Evolutionary conservation across 2,888 invertebrate species (phyloP).

Genomic region (Gari tellinella): DNA sequence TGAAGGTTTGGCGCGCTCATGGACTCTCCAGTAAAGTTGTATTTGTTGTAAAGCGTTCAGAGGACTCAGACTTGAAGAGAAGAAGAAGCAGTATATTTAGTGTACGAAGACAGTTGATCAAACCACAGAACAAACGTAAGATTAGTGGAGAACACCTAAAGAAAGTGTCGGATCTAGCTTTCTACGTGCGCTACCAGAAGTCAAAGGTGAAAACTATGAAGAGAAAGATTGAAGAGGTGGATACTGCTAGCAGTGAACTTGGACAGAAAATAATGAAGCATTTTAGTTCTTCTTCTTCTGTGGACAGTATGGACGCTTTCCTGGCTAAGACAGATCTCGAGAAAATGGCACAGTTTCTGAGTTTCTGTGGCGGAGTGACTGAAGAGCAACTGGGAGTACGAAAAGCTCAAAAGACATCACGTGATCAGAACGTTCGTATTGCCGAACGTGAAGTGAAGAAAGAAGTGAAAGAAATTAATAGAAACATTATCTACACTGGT

Average conservation of each 20-base stretch:
- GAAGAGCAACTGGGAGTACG: slow-evolving; percentile 2
- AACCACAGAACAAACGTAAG: slow-evolving; percentile 10
- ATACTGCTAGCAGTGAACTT: slow-evolving; percentile 7
- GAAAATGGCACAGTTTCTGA: slow-evolving; percentile 35
- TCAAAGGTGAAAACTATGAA: slow-evolving; percentile 28
- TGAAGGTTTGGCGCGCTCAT: slow-evolving; percentile 47
- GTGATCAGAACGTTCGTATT: neutral
- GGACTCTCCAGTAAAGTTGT: slow-evolving; percentile 36
- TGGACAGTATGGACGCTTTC: slow-evolving; percentile 43
- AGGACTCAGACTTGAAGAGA: slow-evolving; percentile 18
- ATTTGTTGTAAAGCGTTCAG: slow-evolving; percentile 39
- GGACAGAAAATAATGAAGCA: slow-evolving; percentile 18
- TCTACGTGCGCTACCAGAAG: slow-evolving; percentile 37
- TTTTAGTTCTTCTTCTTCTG: slow-evolving; percentile 25
- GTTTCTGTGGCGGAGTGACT: slow-evolving; percentile 38
- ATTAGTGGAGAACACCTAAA: slow-evolving; percentile 16
- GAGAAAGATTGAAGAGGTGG: slow-evolving; percentile 2
- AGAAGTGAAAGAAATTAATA: neutral
- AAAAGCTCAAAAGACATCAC: neutral
- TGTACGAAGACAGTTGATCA: slow-evolving; percentile 5
- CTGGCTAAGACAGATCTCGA: slow-evolving; percentile 39
- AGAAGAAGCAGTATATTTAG: slow-evolving; percentile 20
- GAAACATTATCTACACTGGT: neutral
- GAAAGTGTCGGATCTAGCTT: slow-evolving; percentile 47
- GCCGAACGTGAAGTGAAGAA: neutral